phyloP scores from a whole-genome alignment of 2,113 vertebrate species.

The Boulengerochromis microlepis region DNA sequence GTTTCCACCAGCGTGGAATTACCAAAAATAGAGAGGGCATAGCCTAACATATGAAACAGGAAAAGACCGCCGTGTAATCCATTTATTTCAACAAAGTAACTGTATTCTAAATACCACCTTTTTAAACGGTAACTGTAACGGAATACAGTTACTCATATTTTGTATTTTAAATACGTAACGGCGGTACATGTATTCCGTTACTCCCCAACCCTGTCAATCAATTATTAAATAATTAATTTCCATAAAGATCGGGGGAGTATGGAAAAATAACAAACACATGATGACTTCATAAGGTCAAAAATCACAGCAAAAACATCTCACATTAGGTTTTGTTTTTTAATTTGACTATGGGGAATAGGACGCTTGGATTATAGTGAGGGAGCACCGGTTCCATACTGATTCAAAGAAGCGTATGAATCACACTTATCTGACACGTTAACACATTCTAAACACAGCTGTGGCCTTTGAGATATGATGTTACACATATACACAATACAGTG shows the following conservation, averaged over 20 bases:
- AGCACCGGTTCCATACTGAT: background rate
- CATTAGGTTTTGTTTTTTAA: background rate
- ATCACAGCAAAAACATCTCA: background rate
- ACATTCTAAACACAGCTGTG: slow-evolving; percentile 44
- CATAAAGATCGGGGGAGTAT: background rate
- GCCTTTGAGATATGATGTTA: slow-evolving; percentile 6
- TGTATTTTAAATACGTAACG: background rate
- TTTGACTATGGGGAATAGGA: background rate
- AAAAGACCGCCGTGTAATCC: background rate
- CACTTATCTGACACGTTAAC: slow-evolving; percentile 1
- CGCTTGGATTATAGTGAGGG: background rate
- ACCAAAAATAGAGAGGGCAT: too few relatives aligned
- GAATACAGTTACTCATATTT: background rate
- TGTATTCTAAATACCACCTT: background rate
- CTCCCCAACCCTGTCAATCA: background rate
- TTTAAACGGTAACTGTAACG: background rate
- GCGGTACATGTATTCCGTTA: fast-evolving
- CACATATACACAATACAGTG: background rate
- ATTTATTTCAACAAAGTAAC: background rate
- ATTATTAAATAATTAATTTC: background rate
- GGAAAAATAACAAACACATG: background rate
- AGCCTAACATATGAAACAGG: background rate
- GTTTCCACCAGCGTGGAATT: too few relatives aligned
- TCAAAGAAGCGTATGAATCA: background rate
- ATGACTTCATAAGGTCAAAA: background rate